Evolutionary conservation across 2,113 vertebrate species (phyloP).

Genomic region (Podarcis raffonei): DNA sequence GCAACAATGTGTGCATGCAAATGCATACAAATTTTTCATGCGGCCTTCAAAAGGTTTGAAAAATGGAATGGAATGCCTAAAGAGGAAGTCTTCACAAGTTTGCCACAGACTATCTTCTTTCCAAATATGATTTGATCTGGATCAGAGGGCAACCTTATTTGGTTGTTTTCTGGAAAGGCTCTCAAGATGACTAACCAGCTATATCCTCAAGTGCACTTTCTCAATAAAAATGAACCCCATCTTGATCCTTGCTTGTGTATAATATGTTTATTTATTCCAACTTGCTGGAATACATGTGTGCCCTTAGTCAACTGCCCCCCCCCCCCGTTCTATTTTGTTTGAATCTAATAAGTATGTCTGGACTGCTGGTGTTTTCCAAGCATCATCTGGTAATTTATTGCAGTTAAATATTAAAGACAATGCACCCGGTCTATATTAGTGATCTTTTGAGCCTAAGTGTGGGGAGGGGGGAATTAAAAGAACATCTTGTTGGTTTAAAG

Average conservation of each 20-base stretch:
- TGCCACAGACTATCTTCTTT: neutral
- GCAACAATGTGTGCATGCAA: too few relatives aligned
- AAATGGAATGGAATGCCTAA: too few relatives aligned
- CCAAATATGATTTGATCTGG: neutral
- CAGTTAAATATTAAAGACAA: slow-evolving; percentile 46
- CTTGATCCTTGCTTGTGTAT: neutral
- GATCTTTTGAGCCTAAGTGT: slow-evolving; percentile 17
- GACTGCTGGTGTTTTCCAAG: slow-evolving; percentile 37
- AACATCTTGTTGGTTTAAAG: slow-evolving; percentile 15
- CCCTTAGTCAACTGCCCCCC: slow-evolving; percentile 3
- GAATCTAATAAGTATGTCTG: slow-evolving; percentile 29
- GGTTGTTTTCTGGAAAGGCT: neutral
- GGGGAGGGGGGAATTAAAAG: neutral
- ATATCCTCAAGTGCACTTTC: slow-evolving; percentile 32
- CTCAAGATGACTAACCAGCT: neutral
- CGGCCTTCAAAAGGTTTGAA: too few relatives aligned
- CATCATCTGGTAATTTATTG: slow-evolving; percentile 40
- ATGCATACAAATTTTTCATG: too few relatives aligned
- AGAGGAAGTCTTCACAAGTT: too few relatives aligned
- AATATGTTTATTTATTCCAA: neutral
- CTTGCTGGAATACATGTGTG: neutral
- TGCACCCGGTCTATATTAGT: slow-evolving; percentile 36
- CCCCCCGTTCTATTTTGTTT: slow-evolving; percentile 15
- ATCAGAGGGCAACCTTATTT: neutral
- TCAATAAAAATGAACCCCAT: neutral